phyloP scores from a whole-genome alignment of 2,113 vertebrate species.

The Ursus arctos region DNA sequence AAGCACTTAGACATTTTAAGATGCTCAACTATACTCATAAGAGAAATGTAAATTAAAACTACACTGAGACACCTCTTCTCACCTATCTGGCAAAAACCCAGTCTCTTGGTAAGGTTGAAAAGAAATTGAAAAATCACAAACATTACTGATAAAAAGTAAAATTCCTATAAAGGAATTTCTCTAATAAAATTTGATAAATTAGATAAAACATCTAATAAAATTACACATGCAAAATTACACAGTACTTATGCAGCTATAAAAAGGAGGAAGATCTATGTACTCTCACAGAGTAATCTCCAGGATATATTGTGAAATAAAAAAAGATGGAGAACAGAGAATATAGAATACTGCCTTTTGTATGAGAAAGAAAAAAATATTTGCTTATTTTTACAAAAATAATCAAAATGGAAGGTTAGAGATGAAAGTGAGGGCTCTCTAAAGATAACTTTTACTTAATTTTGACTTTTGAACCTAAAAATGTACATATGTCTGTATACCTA shows the following conservation, averaged over 20 bases:
- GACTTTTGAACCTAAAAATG: background rate
- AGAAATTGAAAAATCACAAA: background rate
- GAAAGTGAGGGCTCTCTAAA: background rate
- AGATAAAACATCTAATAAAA: constrained; percentile 1
- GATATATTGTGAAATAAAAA: background rate
- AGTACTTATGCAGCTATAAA: background rate
- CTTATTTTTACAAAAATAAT: constrained; percentile 44
- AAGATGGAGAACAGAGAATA: background rate
- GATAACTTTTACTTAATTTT: background rate
- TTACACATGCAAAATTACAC: background rate
- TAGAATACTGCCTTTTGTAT: background rate
- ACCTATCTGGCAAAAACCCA: background rate
- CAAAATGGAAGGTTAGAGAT: background rate
- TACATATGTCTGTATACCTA: background rate
- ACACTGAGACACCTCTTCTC: background rate
- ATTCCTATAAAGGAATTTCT: background rate
- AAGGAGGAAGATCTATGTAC: background rate
- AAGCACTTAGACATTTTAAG: background rate
- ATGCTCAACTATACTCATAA: background rate
- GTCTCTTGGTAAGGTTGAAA: background rate
- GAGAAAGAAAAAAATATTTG: background rate
- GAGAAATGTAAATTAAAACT: constrained; percentile 26
- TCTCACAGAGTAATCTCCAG: background rate
- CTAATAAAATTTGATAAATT: background rate
- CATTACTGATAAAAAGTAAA: constrained; percentile 7